Evolutionary conservation across 1,140 invertebrate species (phyloP).

Genomic region (Drosophila willistoni): DNA sequence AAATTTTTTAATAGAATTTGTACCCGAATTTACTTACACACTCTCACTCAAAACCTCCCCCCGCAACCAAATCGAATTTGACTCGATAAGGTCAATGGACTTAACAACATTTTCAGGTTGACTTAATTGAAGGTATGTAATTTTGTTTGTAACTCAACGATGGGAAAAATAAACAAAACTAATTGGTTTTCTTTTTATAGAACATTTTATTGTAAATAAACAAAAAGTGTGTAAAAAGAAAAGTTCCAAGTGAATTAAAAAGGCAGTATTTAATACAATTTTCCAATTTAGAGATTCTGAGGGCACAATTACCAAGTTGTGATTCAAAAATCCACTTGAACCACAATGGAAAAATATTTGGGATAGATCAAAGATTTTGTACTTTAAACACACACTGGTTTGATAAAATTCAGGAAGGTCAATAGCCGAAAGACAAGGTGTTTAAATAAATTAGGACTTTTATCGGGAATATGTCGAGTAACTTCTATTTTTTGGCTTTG

Average conservation of each 20-base stretch:
- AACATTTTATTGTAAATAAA: neutral
- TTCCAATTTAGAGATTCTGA: no score
- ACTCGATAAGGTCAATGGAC: constrained; percentile 3
- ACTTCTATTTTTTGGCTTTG: no score
- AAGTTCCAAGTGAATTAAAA: neutral
- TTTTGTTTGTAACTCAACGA: neutral
- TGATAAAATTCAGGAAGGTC: no score
- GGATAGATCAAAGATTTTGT: no score
- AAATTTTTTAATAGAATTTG: neutral
- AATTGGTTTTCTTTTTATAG: neutral
- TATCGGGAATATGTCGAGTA: no score
- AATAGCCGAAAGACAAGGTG: no score
- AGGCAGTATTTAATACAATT: neutral
- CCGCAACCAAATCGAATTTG: neutral
- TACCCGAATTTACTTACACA: neutral
- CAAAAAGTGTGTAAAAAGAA: neutral
- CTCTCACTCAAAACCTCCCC: neutral
- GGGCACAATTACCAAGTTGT: neutral
- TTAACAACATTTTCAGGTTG: constrained; percentile 3
- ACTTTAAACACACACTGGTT: no score
- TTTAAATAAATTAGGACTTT: no score
- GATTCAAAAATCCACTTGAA: neutral
- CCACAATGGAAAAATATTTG: neutral
- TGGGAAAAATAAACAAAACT: neutral
- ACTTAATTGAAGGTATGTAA: neutral